Conservation (phyloP, 2,888 invertebrate species). For the Eilema sororculum region DNA sequence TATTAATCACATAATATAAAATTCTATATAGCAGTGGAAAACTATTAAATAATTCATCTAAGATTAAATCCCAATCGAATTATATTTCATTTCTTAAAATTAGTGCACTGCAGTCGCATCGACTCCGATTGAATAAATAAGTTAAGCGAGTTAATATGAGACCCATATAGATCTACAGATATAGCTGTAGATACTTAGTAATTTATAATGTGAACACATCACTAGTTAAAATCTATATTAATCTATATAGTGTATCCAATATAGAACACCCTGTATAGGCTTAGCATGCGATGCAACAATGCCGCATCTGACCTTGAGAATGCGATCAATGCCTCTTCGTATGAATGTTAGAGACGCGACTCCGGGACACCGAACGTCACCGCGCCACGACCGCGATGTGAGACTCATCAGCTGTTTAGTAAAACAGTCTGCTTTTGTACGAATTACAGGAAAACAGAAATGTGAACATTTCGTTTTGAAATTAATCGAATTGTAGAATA, state of each 20-base stretch:
- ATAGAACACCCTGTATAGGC: background rate
- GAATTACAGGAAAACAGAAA: background rate
- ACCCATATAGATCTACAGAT: no score
- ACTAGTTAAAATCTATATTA: no score
- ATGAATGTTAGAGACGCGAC: background rate
- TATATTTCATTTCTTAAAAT: no score
- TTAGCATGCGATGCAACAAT: background rate
- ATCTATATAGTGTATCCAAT: background rate
- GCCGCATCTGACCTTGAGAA: constrained; percentile 1
- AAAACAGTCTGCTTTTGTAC: background rate
- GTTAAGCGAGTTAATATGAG: no score
- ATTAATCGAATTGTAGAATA: background rate
- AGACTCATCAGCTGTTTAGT: background rate
- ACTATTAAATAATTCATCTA: no score
- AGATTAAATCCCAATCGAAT: no score
- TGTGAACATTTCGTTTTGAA: background rate
- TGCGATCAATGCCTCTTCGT: background rate
- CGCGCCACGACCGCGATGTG: background rate
- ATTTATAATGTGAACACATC: no score
- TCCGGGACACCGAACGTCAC: background rate
- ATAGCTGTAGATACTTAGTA: no score
- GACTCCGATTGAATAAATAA: no score
- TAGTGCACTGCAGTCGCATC: no score
- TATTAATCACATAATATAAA: no score
- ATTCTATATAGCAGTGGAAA: no score